Percentiles rank a stretch among this genome's conserved stretches.
Evolutionary conservation across 2,113 vertebrate species (phyloP).

Genomic region (Caracal caracal): DNA sequence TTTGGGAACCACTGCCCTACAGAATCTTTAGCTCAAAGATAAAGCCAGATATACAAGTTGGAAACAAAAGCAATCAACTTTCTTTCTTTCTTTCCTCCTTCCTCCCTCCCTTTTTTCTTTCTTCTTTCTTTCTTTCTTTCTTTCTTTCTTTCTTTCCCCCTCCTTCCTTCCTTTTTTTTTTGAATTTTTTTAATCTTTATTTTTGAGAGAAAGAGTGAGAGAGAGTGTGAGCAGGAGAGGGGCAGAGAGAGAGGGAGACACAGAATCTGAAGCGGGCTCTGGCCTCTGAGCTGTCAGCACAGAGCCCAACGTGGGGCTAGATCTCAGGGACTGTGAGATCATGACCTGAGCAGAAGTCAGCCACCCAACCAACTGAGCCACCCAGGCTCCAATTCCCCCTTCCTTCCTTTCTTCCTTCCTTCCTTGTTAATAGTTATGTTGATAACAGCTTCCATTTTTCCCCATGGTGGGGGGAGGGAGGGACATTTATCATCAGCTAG

Average conservation of each 20-base stretch:
- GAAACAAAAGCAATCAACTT: background rate
- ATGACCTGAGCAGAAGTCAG: no score
- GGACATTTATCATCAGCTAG: background rate
- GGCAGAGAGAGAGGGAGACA: no score
- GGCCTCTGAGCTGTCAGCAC: no score
- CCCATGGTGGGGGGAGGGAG: background rate
- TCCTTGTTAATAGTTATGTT: background rate
- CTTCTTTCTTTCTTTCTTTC: no score
- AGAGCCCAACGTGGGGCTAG: no score
- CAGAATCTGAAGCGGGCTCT: no score
- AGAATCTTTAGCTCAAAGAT: background rate
- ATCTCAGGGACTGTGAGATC: no score
- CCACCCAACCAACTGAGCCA: no score
- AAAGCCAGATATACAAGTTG: background rate
- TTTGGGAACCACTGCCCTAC: background rate
- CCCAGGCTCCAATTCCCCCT: rapidly evolving
- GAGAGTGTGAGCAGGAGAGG: no score
- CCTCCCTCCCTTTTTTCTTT: rapidly evolving
- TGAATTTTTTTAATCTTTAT: no score
- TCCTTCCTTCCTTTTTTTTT: background rate
- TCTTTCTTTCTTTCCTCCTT: background rate
- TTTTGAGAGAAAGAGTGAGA: no score
- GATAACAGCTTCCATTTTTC: background rate
- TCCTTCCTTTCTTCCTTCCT: background rate
- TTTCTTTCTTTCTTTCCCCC: rapidly evolving